phyloP scores from a whole-genome alignment of 2,888 invertebrate species.

The Andrena minutula region DNA sequence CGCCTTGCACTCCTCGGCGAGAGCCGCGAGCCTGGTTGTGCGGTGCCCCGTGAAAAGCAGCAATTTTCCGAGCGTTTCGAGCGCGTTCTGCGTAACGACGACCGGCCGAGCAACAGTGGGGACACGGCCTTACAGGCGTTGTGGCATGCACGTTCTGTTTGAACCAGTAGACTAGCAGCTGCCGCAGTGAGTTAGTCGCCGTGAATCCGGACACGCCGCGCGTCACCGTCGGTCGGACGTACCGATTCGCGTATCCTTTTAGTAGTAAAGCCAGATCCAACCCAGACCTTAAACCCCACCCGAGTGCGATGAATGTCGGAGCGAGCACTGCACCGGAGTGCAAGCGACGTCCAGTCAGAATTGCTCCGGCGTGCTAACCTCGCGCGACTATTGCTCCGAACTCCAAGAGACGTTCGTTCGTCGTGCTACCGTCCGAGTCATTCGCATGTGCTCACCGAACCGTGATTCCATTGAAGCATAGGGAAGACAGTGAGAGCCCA shows the following conservation, averaged over 20 bases:
- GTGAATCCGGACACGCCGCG: background rate
- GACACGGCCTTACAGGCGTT: background rate
- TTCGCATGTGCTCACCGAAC: background rate
- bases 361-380: background rate
- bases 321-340: background rate
- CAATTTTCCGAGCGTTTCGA: background rate
- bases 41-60: background rate
- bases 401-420: background rate
- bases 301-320: no score
- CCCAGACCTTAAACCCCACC: no score
- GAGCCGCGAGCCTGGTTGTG: background rate
- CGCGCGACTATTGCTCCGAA: background rate
- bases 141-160: conserved; percentile 21
- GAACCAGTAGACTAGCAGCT: conserved; percentile 44
- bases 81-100: background rate
- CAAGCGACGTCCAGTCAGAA: background rate
- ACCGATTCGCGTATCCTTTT: background rate
- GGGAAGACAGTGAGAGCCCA: background rate
- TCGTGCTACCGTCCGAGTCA: background rate
- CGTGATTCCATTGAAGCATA: background rate
- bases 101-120: background rate
- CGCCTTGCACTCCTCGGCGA: background rate
- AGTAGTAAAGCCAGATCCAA: background rate
- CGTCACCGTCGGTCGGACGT: background rate
- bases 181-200: conserved; percentile 27